Evolutionary conservation across 2,113 vertebrate species (phyloP), one percentile per base, ranked within the genome.

Genomic region (Muntiacus reevesi): DNA sequence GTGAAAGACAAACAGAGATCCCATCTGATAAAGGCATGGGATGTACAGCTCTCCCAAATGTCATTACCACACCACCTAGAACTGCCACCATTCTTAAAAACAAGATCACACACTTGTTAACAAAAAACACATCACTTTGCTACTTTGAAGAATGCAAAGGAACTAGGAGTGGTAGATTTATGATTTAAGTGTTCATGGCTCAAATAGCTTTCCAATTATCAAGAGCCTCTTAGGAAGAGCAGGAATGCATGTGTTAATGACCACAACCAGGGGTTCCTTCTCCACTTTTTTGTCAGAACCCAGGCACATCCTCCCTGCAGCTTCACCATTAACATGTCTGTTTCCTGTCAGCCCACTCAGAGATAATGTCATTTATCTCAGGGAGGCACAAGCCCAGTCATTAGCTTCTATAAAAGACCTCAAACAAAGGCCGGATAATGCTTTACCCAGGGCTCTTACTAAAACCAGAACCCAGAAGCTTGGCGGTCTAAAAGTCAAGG

Each of bases 281-380:
- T 98, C 98, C 55, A 98, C 98, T 98, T 98, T 98, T 99, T 98
- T 99, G 98, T 99, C 98, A 98, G 98, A 98, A 98, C 94, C 97
- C 7, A 45, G 98, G 98, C 98, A 99, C 98, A 99, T 98, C 99
- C 98, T 99, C 99, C 99, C 99, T 27, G 98, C 98, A 99, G 99
- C 98, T 99, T 99, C 98, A 98, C 98, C 98, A 99, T 99, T 99
- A 99, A 99, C 99, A 99, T 99, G 99, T 99, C 99, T 99, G 99
- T 99, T 99, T 99, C 99, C 99, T 99, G 99, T 99, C 99, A 99
- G 98, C 98, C 99, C 98, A 99, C 99, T 99, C 98, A 98, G 98
- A 99, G 99, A 99, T 99, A 99, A 99, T 99, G 99, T 99, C 99
- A 99, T 99, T 99, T 99, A 99, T 99, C 99, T 99, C 98, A 82